Conservation (phyloP, 2,113 vertebrate genomes). For the Recurvirostra avosetta region DNA sequence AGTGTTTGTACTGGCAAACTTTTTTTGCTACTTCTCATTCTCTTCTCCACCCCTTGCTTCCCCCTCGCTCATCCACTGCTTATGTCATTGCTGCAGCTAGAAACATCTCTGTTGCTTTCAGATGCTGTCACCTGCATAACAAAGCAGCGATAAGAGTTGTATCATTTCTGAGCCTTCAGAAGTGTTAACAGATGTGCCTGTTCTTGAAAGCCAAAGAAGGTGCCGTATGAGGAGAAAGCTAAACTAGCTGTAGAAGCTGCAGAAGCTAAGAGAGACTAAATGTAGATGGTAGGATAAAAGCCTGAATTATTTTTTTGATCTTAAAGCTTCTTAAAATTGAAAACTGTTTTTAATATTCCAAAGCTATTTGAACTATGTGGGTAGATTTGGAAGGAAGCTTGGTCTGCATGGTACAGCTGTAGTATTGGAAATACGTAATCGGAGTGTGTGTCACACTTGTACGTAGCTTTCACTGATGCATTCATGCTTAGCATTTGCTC, state of each 20-base stretch:
- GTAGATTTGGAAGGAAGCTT: slow-evolving; percentile 13
- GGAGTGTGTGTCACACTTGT: background rate
- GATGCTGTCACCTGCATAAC: slow-evolving; percentile 28
- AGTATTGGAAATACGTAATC: background rate
- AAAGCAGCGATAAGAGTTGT: background rate
- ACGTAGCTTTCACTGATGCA: background rate
- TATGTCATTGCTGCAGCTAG: background rate
- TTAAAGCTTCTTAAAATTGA: background rate
- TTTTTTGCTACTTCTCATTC: background rate
- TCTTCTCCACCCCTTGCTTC: background rate
- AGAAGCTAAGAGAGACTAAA: background rate
- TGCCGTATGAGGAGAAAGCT: background rate
- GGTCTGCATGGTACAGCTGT: background rate
- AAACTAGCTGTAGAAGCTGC: background rate
- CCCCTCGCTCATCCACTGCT: background rate
- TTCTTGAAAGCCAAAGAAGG: slow-evolving; percentile 35
- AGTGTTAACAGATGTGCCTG: slow-evolving; percentile 47
- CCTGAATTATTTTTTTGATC: background rate
- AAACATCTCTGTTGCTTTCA: background rate
- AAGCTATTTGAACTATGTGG: background rate
- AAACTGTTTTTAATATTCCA: background rate
- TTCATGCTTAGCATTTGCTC: background rate
- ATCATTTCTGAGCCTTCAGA: slow-evolving; percentile 35
- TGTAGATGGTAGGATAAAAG: slow-evolving; percentile 11
- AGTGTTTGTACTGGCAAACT: background rate